Base-by-base conservation (phyloP, 2,888 invertebrate species). In the Lepas anatifera region DNA sequence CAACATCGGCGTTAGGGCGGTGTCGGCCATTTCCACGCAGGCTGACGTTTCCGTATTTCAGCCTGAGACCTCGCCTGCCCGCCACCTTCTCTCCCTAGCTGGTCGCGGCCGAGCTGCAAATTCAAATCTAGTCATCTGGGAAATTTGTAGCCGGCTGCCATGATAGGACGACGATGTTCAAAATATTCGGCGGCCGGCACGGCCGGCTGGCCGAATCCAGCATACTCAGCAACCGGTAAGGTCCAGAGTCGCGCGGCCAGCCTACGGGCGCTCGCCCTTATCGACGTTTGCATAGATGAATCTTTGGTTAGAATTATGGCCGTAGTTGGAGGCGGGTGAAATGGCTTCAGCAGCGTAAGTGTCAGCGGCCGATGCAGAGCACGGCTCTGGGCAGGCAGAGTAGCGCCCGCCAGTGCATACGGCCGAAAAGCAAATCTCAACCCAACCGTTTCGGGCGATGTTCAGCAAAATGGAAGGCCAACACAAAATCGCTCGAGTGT, bases 71-170 rank as follows among this genome's bases (percentile, higher is more conserved):
- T 0, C 32, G 29, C 22, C 16, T 4, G 52, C 52, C 16, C 29
- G 3, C 35, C 22, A 18, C 35, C 32, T 58, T 58, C 35, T n/a
- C n/a, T n/a, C n/a, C n/a, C n/a, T n/a, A n/a, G n/a, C n/a, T n/a
- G n/a, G n/a, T n/a, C n/a, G n/a, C n/a, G n/a, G n/a, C n/a, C n/a
- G n/a, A n/a, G 58, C 58, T 35, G 58, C 58, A 58, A 58, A 58
- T 58, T 58, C 58, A 58, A 58, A 58, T 58, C 58, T 58, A 58
- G 58, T 58, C 58, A 58, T 58, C 58, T 58, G 58, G 58, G 58
- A 58, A 58, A 58, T 58, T 58, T 58, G 58, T 58, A 58, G 58
- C 58, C 35, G 58, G 32, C 48, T 7, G 58, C 58, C 58, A 58
- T 58, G 58, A 58, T 58, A 58, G 58, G 32, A 32, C 35, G 58